A percentile compares a stretch with the other conserved stretches of the same genome.
These are phyloP conservation scores for Osmerus eperlanus DNA, from an alignment of 2,113 vertebrate genomes.

Conservation along the genomic window DNA sequence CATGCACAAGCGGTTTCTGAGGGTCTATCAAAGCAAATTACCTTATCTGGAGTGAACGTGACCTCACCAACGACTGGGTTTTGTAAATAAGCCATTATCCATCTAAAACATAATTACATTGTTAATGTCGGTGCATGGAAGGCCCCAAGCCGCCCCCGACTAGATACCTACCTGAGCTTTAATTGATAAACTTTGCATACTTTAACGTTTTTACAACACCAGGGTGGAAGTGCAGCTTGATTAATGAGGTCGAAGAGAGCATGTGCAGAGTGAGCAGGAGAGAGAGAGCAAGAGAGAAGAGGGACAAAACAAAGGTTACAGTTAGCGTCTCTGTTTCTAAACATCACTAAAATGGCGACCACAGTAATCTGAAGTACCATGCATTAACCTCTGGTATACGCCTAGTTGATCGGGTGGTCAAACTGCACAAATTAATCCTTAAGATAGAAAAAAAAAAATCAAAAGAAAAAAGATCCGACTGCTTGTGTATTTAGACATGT, in stretches of 20 bases:
- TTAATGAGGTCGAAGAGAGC: conserved; percentile 7
- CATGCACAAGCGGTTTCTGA: conserved; percentile 55
- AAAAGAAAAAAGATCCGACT: conserved; percentile 13
- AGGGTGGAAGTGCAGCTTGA: conserved; percentile 8
- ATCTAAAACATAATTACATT: conserved; percentile 57
- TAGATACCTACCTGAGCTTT: conserved; percentile 25
- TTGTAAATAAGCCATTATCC: conserved; percentile 66
- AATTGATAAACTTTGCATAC: conserved; percentile 37
- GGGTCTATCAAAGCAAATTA: conserved; percentile 64
- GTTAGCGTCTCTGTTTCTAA: too few relatives aligned
- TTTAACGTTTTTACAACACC: not conserved
- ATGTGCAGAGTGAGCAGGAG: not conserved
- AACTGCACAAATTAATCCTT: too few relatives aligned
- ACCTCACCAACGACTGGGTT: conserved; percentile 47
- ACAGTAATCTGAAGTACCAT: too few relatives aligned
- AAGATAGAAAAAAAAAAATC: too few relatives aligned
- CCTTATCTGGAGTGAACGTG: conserved; percentile 54
- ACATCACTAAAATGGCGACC: too few relatives aligned
- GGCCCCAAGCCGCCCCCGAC: conserved; percentile 12
- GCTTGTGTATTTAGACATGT: conserved; percentile 35
- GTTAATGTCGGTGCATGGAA: conserved; percentile 45
- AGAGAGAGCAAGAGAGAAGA: not conserved
- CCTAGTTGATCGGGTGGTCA: too few relatives aligned
- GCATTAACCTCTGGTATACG: too few relatives aligned
- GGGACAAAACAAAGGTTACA: not conserved